Evolutionary conservation across 2,797 vertebrate species (phyloP).

Genomic region (Pseudochirops corinnae): DNA sequence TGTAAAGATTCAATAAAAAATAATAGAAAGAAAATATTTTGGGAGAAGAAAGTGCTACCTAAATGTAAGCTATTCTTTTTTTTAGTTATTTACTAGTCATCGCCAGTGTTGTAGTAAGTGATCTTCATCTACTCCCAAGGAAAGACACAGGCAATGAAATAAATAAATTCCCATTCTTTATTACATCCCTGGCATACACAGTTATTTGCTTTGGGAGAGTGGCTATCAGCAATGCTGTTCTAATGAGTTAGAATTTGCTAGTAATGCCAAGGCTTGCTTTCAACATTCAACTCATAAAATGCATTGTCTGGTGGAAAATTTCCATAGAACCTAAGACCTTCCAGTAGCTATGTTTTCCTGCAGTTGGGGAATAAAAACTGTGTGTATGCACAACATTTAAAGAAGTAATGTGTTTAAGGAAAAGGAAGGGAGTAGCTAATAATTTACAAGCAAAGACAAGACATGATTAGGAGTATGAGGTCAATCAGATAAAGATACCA

Average conservation of each 20-base stretch:
- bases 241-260: background rate
- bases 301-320: background rate
- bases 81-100: background rate
- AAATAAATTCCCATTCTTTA: background rate
- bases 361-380: background rate
- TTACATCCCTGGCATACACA: background rate
- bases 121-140: background rate
- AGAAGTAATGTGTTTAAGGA: background rate
- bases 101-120: background rate
- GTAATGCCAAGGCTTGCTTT: background rate
- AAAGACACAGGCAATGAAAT: background rate
- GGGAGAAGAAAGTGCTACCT: background rate
- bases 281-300: background rate
- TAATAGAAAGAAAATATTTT: background rate
- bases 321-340: background rate
- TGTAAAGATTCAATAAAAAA: background rate
- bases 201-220: background rate
- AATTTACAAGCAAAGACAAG: slow-evolving; percentile 63
- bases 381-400: slow-evolving; percentile 1
- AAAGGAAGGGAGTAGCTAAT: slow-evolving; percentile 37
- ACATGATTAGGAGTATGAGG: slow-evolving; percentile 38
- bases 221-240: background rate
- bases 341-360: slow-evolving; percentile 1
- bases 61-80: background rate
- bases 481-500: slow-evolving; percentile 72